Base-by-base conservation (phyloP, 2,888 invertebrate genomes). In the Julus scandinavius region DNA sequence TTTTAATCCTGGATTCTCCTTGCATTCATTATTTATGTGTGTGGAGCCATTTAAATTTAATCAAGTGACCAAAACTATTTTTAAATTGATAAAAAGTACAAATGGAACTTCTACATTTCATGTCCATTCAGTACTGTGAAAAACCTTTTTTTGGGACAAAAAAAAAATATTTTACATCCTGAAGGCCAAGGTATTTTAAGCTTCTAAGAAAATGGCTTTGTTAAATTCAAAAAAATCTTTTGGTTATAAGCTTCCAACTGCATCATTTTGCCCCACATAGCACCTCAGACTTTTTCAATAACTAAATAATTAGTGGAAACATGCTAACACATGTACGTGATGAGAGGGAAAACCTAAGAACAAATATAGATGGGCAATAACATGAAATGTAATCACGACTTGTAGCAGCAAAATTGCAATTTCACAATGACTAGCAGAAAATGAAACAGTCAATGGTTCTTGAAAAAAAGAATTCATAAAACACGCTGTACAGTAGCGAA, bases 361-460 rank as follows among this genome's bases (percentile, higher is more conserved):
- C 7, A 9, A 2, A 72, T 17, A 72, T n/a, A 72, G 29, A 72
- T 9, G 20, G n/a, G 20, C 72, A 72, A 72, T 29, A 6, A n/a
- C n/a, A 72, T 0, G 6, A 72, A 72, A 72, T 29, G 20, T 2
- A 29, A 72, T 72, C 29, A 72, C 72, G 72, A 72, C 72, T 72
- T 29, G 72, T 20, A 29, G n/a, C 5, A 72, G 72, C 72, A 20
- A 72, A 72, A 72, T 9, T 29, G 20, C 20, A 72, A 29, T 9
- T 29, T 72, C 72, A 72, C 11, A 6, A 72, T 72, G 72, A 72
- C 72, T n/a, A 58, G 58, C 58, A 58, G 58, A 58, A 58, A 58
- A n/a, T 85, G 85, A 40, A 85, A 20, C 50, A 85, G n/a, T 41
- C n/a, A 41, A 20, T 11, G 41, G 7, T 13, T n/a, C 20, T 11